These are phyloP conservation scores for Megaceryle alcyon DNA, from an alignment of 2,797 vertebrate species.

Conservation along the genomic window DNA sequence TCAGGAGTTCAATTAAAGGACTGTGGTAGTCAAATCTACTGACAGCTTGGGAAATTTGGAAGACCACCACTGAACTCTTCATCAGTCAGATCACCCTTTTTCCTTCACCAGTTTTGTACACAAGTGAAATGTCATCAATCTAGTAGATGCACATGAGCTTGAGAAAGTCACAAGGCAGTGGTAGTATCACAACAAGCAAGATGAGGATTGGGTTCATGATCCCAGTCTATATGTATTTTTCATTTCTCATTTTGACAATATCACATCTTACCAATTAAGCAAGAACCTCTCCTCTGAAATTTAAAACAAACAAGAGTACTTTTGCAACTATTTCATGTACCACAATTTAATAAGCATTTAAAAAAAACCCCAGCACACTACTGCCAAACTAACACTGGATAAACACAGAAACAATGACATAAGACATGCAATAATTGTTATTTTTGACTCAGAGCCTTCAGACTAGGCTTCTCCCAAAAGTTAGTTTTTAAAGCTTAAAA, in stretches of 20 bases:
- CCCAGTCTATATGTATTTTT: background rate
- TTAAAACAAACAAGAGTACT: background rate
- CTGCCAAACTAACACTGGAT: background rate
- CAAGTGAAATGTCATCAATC: background rate
- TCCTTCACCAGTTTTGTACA: background rate
- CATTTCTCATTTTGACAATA: background rate
- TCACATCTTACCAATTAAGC: background rate
- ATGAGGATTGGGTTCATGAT: background rate
- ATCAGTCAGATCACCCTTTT: background rate
- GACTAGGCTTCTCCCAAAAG: background rate
- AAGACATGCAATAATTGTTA: background rate
- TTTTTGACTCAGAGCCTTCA: background rate
- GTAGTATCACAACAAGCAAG: background rate
- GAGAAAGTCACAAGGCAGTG: background rate
- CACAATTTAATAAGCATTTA: background rate
- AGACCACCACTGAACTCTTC: background rate
- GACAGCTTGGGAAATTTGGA: background rate
- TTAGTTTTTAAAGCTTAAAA: background rate
- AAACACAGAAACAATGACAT: background rate
- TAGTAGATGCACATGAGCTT: background rate
- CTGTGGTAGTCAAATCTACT: background rate
- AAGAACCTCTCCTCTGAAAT: background rate
- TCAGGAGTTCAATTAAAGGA: background rate
- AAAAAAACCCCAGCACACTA: background rate
- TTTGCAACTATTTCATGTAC: background rate